Conservation (phyloP, 2,888 invertebrate genomes). For the Leucophenga montana region DNA sequence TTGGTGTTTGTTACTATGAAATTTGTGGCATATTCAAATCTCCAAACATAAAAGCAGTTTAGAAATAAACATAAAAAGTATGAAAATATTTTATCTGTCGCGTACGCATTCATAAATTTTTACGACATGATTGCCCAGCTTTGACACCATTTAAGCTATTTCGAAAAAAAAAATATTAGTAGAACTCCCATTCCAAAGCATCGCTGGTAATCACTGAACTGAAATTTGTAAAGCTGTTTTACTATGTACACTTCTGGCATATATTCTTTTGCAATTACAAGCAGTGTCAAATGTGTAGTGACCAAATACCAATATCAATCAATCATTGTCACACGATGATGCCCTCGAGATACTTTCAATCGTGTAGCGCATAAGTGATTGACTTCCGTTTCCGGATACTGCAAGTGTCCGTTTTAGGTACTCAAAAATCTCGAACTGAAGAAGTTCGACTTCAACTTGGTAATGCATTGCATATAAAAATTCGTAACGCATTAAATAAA, state of each 20-base stretch:
- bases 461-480: not conserved
- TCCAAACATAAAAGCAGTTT: constrained; percentile 31
- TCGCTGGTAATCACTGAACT: constrained; percentile 45
- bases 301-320: constrained; percentile 49
- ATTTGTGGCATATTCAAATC: not conserved
- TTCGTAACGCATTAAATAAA: constrained; percentile 21
- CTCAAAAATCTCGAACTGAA: no score
- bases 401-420: no score
- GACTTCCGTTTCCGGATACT: constrained; percentile 29
- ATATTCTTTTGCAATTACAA: constrained; percentile 14
- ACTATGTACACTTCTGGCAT: constrained; percentile 13
- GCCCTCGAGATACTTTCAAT: constrained; percentile 15
- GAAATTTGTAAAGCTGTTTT: constrained; percentile 36
- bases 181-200: not conserved
- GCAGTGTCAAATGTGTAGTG: not conserved
- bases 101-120: constrained; percentile 55
- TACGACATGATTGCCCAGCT: constrained; percentile 43
- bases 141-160: constrained; percentile 63
- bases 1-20: not conserved
- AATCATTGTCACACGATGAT: constrained; percentile 56
- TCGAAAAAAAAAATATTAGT: no score
- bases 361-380: constrained; percentile 32
- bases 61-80: constrained; percentile 63
- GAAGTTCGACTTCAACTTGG: no score
- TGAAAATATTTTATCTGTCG: constrained; percentile 54